Conservation (phyloP, 2,797 vertebrate genomes). For the Enteromius trimaculatus region DNA sequence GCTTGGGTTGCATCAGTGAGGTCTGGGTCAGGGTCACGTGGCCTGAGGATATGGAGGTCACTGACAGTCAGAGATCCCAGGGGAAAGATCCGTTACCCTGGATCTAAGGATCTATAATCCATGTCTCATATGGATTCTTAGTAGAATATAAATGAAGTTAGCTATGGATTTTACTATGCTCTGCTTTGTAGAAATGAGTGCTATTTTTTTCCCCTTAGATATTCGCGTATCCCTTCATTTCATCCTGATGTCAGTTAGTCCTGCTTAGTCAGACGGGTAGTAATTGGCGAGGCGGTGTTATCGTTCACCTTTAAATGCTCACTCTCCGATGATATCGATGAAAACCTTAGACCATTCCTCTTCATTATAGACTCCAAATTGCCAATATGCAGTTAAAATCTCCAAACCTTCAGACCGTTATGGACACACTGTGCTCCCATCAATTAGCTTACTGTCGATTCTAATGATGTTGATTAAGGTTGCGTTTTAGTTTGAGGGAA, state of each 20-base stretch:
- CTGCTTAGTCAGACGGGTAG: conserved; percentile 44
- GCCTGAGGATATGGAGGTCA: not conserved
- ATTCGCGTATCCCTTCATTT: conserved; percentile 53
- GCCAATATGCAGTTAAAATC: conserved; percentile 52
- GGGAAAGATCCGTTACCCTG: not conserved
- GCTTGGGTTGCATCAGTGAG: not conserved
- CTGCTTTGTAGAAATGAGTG: not conserved
- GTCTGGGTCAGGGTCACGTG: not conserved
- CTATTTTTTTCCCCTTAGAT: not conserved
- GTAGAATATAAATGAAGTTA: not conserved
- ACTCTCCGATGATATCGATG: conserved; percentile 57
- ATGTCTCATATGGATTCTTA: not conserved
- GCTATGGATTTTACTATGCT: not conserved
- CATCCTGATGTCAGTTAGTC: conserved; percentile 39
- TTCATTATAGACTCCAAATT: conserved; percentile 58
- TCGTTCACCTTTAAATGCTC: conserved; percentile 53
- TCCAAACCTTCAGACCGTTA: conserved; percentile 38
- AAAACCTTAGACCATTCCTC: conserved; percentile 57
- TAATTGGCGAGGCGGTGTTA: conserved; percentile 57
- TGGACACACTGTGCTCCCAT: conserved; percentile 19
- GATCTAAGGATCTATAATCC: not conserved
- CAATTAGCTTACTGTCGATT: conserved; percentile 44
- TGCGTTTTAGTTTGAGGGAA: conserved; percentile 38
- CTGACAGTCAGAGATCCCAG: not conserved
- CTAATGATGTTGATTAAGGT: conserved; percentile 39